A percentile compares a stretch with the other conserved stretches of the same genome.
Conservation (phyloP, 30 jellyfish, hydroid and myxozoan genomes). For the Hydractinia symbiolongicarpus region DNA sequence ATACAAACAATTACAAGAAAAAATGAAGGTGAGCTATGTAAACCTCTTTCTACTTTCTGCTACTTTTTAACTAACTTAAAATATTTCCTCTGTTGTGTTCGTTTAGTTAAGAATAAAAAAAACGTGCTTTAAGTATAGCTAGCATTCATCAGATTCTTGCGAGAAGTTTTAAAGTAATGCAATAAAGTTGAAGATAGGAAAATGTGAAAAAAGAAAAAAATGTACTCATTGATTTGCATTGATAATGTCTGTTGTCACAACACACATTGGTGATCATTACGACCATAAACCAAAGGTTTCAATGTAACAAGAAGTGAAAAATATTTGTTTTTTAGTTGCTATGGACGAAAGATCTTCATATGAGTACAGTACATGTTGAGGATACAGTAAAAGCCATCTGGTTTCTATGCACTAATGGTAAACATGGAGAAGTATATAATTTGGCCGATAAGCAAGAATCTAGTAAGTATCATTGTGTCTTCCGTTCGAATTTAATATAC, state of each 20-base stretch:
- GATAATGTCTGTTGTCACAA: too few relatives aligned
- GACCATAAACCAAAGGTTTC: too few relatives aligned
- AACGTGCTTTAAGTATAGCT: neutral
- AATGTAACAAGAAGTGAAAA: too few relatives aligned
- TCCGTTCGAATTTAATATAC: too few relatives aligned
- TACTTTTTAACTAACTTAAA: neutral
- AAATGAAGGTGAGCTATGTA: slow-evolving; percentile 52
- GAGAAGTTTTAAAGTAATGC: too few relatives aligned
- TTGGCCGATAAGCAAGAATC: slow-evolving; percentile 73
- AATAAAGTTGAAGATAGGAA: too few relatives aligned
- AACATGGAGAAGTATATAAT: slow-evolving; percentile 53
- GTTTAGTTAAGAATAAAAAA: neutral
- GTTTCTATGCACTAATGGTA: slow-evolving; percentile 72
- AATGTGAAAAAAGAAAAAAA: too few relatives aligned
- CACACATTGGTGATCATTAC: too few relatives aligned
- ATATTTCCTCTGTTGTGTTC: too few relatives aligned
- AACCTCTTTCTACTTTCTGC: neutral
- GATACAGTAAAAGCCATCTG: slow-evolving; percentile 89
- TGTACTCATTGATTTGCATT: too few relatives aligned
- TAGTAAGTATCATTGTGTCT: slow-evolving; percentile 19
- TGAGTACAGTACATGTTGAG: slow-evolving; percentile 84
- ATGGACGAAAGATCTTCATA: slow-evolving; percentile 85
- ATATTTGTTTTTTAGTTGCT: slow-evolving; percentile 34
- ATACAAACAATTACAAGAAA: slow-evolving; percentile 81
- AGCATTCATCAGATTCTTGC: too few relatives aligned